Evolutionary conservation across 1,140 invertebrate species (phyloP).

Genomic region (Epicauta chinensis): DNA sequence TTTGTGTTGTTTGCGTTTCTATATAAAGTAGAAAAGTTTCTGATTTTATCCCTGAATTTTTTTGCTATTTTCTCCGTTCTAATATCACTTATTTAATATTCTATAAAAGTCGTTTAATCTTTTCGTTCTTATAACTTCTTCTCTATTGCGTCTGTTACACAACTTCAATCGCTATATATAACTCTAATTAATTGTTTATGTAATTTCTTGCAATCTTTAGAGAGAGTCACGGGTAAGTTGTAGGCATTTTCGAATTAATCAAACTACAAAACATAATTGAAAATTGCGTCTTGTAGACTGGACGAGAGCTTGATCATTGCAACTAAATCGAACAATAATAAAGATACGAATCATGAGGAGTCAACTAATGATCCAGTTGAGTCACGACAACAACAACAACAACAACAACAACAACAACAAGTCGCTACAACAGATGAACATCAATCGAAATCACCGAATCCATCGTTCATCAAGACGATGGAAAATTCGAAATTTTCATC

Average conservation of each 20-base stretch:
- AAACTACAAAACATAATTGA: not conserved
- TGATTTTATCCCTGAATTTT: no score
- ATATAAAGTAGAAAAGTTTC: no score
- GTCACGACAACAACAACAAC: slow-evolving; percentile 9
- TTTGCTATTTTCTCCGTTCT: no score
- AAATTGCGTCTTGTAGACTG: slow-evolving; percentile 44
- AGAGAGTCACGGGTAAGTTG: slow-evolving; percentile 50
- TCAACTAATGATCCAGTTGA: slow-evolving; percentile 5
- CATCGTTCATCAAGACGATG: slow-evolving; percentile 41
- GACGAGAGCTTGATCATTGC: slow-evolving; percentile 48
- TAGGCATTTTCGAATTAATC: no score
- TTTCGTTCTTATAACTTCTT: no score
- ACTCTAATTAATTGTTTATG: not conserved
- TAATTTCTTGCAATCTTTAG: slow-evolving; percentile 33
- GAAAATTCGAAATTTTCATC: slow-evolving; percentile 39
- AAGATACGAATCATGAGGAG: slow-evolving; percentile 26
- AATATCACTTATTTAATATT: no score
- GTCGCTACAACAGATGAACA: slow-evolving; percentile 21
- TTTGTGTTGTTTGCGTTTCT: no score
- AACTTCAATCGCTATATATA: no score
- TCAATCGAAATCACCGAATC: slow-evolving; percentile 30
- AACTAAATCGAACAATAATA: not conserved
- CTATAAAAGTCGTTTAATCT: no score
- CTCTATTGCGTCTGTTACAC: no score
- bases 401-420: slow-evolving; percentile 17